Base-by-base conservation (phyloP, 2,888 invertebrate genomes). In the Cataglyphis rosenhaueri region DNA sequence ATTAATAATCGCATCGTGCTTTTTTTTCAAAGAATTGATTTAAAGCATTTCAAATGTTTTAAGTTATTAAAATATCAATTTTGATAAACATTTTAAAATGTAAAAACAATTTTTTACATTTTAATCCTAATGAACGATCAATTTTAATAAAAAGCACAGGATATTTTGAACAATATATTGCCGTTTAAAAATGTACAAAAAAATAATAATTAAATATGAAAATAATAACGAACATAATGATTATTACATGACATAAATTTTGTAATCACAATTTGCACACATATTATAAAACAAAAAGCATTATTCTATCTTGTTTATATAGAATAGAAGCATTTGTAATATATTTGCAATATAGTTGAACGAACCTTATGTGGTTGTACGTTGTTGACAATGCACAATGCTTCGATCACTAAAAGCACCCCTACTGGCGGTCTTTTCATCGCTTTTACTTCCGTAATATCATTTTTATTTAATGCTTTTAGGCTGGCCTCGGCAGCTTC, bases 401-500 rank as follows among this genome's bases (percentile, higher is more conserved):
- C 96, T 94, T 98, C 98, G 92, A 98, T 97, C 71, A 98, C 97
- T 35, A 96, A 95, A 73, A 97, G 95, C 0, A 99, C 98, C 0
- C 98, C 98, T 0, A 95, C 95, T 0, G 99, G 99, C 0, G 99
- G 99, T 91, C 98, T 97, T 95, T 98, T 98, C 97, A 99, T 97
- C 0, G 98, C 97, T 93, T 98, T 98, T 75, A 99, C 98, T 90
- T 98, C 96, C 25, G 98, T 97, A 29, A 99, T 97, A 93, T 99
- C 99, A 89, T 97, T 96, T 75, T 98, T 98, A 92, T 98, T 98
- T n/a, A 99, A 95, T 3, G 98, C 97, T 92, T 98, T 97, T 6
- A 99, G 95, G 35, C 98, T 98, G 74, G 96, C 96, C 86, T 98
- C 97, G 0, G 99, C 99, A 3, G 97, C 98, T 85, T 97, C 96